Conservation (phyloP, 2,797 vertebrate species). For the Catharus ustulatus region DNA sequence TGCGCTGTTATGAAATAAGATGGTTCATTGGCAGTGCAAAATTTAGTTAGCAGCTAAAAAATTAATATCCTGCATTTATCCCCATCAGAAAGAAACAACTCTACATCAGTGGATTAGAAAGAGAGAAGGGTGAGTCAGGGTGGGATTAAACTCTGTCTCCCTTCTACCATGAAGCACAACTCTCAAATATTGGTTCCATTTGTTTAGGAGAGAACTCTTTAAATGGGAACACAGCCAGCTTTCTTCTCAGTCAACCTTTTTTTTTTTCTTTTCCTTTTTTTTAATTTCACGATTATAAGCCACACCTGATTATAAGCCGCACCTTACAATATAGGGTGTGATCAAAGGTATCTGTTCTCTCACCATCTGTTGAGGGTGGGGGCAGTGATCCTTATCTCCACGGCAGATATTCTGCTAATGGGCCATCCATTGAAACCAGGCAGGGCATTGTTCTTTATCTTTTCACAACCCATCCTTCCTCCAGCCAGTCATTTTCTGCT, state of each 20-base stretch:
- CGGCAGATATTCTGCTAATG: too few species aligned
- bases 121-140: not conserved
- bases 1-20: not conserved
- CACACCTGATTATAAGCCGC: too few species aligned
- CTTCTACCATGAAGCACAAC: not conserved
- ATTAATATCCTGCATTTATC: not conserved
- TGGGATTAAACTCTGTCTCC: not conserved
- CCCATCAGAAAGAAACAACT: not conserved
- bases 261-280: not conserved
- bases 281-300: too few species aligned
- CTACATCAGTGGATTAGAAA: not conserved
- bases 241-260: not conserved
- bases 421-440: too few species aligned
- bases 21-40: not conserved
- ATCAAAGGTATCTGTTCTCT: too few species aligned
- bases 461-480: too few species aligned
- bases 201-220: not conserved
- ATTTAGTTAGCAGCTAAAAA: not conserved
- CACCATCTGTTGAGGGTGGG: too few species aligned
- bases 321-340: too few species aligned
- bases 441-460: too few species aligned
- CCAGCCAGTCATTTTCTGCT: too few species aligned
- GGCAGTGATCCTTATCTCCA: too few species aligned
- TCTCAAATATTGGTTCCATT: not conserved
- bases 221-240: not conserved